Conservation (phyloP, 2,113 vertebrate genomes). For the Scartelaos histophorus region DNA sequence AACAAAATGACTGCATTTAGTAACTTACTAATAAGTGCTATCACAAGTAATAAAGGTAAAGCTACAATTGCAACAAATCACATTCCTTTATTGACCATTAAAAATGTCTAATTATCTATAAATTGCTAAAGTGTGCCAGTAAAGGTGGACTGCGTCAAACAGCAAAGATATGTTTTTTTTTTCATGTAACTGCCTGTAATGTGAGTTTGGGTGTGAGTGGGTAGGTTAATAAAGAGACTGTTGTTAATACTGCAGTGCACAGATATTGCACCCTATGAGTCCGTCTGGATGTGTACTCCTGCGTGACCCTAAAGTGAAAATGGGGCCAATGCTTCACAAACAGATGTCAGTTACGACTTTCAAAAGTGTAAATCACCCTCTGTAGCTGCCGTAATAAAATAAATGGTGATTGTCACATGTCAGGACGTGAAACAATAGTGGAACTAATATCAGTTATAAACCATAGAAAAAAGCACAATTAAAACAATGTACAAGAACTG, state of each 20-base stretch:
- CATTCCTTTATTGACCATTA: background rate
- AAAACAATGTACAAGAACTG: background rate
- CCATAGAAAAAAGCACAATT: background rate
- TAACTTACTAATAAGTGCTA: background rate
- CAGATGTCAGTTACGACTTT: constrained; percentile 26
- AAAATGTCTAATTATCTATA: background rate
- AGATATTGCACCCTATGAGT: constrained; percentile 6
- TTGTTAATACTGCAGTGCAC: background rate
- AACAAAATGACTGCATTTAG: too few relatives aligned
- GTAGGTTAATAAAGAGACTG: background rate
- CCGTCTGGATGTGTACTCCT: constrained; percentile 35
- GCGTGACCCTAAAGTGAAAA: constrained; percentile 30
- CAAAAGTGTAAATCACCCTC: background rate
- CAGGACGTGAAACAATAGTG: background rate
- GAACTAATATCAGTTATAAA: background rate
- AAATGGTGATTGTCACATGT: background rate
- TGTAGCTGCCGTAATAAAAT: background rate
- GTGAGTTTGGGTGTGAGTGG: background rate
- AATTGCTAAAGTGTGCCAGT: background rate
- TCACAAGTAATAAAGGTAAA: background rate
- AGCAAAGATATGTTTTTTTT: constrained; percentile 9
- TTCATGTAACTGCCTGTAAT: constrained; percentile 1
- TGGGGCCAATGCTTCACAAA: constrained; percentile 27
- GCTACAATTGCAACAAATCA: too few relatives aligned
- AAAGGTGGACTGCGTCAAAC: constrained; percentile 17